Conservation (phyloP, 2,888 invertebrate genomes). For the Hypena proboscidalis region DNA sequence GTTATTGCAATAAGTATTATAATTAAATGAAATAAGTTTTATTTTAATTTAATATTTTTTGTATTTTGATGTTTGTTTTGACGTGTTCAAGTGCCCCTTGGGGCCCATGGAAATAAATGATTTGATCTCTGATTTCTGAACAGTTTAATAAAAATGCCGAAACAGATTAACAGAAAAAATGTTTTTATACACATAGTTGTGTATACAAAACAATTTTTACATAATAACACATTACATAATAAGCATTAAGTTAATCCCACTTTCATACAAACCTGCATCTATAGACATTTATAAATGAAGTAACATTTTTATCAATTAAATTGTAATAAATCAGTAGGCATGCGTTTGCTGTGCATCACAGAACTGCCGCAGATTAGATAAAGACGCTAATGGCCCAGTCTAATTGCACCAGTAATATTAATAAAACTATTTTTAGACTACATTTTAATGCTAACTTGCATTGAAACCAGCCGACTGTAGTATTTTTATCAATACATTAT, state of each 20-base stretch:
- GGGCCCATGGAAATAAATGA: too few relatives aligned
- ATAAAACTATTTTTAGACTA: constrained; percentile 55
- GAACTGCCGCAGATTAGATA: constrained; percentile 56
- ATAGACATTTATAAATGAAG: constrained; percentile 35
- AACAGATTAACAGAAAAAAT: too few relatives aligned
- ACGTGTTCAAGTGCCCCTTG: too few relatives aligned
- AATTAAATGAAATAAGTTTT: too few relatives aligned
- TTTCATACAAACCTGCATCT: constrained; percentile 17
- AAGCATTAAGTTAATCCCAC: constrained; percentile 11
- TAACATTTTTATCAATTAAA: constrained; percentile 51
- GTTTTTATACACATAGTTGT: too few relatives aligned
- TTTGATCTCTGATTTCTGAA: too few relatives aligned
- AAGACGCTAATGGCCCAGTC: constrained; percentile 55
- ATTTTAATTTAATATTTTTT: too few relatives aligned
- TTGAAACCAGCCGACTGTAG: constrained; percentile 7
- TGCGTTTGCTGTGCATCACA: constrained; percentile 36
- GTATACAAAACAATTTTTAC: too few relatives aligned
- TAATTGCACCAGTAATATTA: constrained; percentile 60
- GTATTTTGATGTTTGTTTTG: too few relatives aligned
- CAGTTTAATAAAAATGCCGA: too few relatives aligned
- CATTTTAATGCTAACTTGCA: constrained; percentile 19
- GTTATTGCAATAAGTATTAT: too few relatives aligned
- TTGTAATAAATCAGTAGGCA: constrained; percentile 52
- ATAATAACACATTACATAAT: too few relatives aligned
- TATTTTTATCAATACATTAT: constrained; percentile 16